Conservation (phyloP, 2,113 vertebrate genomes). For the Hemiscyllium ocellatum region DNA sequence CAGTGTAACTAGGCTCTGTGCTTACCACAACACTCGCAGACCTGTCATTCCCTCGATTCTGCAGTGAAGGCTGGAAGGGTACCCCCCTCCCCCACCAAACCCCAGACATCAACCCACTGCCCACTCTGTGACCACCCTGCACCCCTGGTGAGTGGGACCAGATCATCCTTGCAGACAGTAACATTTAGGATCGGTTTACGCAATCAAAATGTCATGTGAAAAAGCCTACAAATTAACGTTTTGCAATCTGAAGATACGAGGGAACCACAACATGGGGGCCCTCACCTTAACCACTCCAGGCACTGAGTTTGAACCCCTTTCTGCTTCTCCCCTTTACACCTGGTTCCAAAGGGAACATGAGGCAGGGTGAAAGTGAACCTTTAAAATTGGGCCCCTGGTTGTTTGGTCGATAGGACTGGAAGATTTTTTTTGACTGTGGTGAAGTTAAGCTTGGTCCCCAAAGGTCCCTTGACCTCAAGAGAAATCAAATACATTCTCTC, state of each 20-base stretch:
- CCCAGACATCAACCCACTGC: no score
- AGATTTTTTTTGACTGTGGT: background rate
- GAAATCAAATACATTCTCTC: background rate
- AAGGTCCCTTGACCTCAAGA: background rate
- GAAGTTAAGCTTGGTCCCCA: background rate
- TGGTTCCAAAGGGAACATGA: background rate
- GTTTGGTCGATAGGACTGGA: background rate
- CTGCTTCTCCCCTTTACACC: background rate
- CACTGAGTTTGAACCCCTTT: background rate
- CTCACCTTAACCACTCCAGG: background rate
- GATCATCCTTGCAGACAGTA: background rate
- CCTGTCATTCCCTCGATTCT: no score
- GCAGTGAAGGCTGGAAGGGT: no score
- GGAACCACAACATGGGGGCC: background rate
- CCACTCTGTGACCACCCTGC: no score
- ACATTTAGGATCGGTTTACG: background rate
- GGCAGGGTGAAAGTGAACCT: background rate
- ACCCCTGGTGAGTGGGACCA: no score
- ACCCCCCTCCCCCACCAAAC: no score
- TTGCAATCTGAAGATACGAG: background rate
- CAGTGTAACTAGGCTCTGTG: no score
- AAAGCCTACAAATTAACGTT: background rate
- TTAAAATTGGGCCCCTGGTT: background rate
- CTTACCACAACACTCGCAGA: no score
- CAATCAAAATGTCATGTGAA: background rate